phyloP scores from a whole-genome alignment of 2,797 vertebrate genomes.

The Gymnodraco acuticeps region DNA sequence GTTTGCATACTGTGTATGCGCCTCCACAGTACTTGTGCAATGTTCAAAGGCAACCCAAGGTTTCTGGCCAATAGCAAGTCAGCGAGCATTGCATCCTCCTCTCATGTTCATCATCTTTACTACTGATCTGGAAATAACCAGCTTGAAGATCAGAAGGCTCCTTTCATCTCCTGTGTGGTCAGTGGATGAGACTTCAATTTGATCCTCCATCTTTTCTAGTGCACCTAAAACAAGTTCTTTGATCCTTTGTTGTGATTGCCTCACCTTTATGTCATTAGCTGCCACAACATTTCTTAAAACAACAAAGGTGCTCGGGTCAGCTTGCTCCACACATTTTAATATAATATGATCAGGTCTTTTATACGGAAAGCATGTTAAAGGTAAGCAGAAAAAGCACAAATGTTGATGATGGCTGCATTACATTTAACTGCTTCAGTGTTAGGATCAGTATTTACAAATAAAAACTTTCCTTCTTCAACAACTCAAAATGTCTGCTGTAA shows the following conservation, averaged over 20 bases:
- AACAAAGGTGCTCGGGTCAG: neutral
- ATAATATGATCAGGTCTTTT: neutral
- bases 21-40: slow-evolving; percentile 11
- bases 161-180: slow-evolving; percentile 39
- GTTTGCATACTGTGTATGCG: slow-evolving; percentile 2
- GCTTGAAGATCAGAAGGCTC: slow-evolving; percentile 32
- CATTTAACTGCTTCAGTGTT: neutral
- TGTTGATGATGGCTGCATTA: neutral
- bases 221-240: slow-evolving; percentile 4
- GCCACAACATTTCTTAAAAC: slow-evolving; percentile 4
- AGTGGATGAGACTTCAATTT: slow-evolving; percentile 20
- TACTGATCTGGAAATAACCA: slow-evolving; percentile 48
- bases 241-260: neutral
- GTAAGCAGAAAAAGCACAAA: neutral
- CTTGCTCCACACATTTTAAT: neutral
- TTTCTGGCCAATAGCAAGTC: slow-evolving; percentile 22
- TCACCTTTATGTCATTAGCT: neutral
- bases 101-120: slow-evolving; percentile 16
- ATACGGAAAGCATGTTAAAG: neutral
- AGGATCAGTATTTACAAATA: neutral
- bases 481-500: neutral
- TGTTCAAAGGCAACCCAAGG: slow-evolving; percentile 32
- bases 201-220: slow-evolving; percentile 27
- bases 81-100: slow-evolving; percentile 27
- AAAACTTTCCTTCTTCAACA: neutral